Base-by-base conservation (phyloP, 1,140 invertebrate species). In the Nomia melanderi region DNA sequence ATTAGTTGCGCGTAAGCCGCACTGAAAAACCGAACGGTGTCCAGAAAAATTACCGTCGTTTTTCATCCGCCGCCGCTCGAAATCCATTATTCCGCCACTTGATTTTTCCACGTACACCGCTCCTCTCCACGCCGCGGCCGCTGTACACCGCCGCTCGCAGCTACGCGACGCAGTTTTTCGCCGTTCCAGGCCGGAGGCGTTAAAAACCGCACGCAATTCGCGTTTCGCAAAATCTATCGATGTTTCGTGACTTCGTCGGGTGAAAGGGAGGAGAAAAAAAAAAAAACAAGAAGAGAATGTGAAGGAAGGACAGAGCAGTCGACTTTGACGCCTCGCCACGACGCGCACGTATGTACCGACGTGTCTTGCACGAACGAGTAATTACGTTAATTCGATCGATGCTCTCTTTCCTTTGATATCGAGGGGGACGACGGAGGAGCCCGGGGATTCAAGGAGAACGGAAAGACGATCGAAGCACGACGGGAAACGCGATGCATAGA, bases 1-100 rank as follows among this genome's bases (percentile, higher is more conserved):
- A 92, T 92, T 92, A 92, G 91, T 88, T 91, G 86, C 88, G 88
- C 88, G 86, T 90, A 87, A 90, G 78, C 85, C 83, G 47, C 78
- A 63, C 82, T 79, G 82, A 84, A 84, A 84, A 84, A 84, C 73
- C 82, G 83, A 80, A 83, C 84, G 82, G 74, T 63, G 79, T 79
- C 78, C 69, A 77, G 75, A 84, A 75, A 81, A 84, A 85, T 85
- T 76, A 62, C 63, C 82, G 70, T 81, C 72, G 83, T 82, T 84
- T 84, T 85, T 85, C 82, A 84, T 79, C 64, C 69, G 54, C 59
- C 78, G 80, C 66, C 41, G 75, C 79, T 77, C 83, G 56, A 47
- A 76, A 69, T 59, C 65, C 73, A 69, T 76, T 76, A 76, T 69
- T 75, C 74, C 47, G 56, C 53, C 70, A 60, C 70, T 62, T 69